Evolutionary conservation across 2,888 invertebrate genomes (phyloP).

Genomic region (Hermodice carunculata): DNA sequence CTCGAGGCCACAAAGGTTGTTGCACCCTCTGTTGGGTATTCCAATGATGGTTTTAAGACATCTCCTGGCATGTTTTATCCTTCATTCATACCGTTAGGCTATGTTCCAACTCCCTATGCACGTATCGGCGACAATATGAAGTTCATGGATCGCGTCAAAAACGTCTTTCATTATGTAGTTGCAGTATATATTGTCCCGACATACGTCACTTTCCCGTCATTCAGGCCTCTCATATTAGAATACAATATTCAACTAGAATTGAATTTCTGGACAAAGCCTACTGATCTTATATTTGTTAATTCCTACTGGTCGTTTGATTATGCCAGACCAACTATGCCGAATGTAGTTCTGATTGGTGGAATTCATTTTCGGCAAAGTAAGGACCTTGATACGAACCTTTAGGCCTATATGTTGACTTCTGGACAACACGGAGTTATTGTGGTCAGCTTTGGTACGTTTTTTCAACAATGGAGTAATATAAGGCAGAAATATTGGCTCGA

Average conservation of each 20-base stretch:
- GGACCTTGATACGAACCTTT: not conserved
- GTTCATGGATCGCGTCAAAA: constrained; percentile 8
- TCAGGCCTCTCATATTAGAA: too few species aligned
- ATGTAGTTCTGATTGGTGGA: constrained; percentile 12
- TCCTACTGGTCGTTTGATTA: constrained; percentile 9
- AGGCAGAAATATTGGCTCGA: constrained; percentile 7
- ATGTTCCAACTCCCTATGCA: constrained; percentile 3
- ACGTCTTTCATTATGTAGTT: not conserved
- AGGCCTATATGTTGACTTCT: constrained; percentile 7
- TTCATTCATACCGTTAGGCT: not conserved
- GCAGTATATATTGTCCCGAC: too few species aligned
- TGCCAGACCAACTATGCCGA: constrained; percentile 14
- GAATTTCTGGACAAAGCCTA: too few species aligned
- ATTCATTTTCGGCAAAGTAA: constrained; percentile 1
- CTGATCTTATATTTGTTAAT: constrained; percentile 10
- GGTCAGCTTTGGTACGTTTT: constrained; percentile 18
- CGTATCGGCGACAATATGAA: constrained; percentile 14
- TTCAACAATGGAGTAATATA: not conserved
- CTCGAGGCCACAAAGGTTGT: constrained; percentile 2
- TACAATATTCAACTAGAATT: too few species aligned
- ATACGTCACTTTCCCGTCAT: too few species aligned
- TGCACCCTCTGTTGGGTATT: constrained; percentile 2
- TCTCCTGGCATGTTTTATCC: constrained; percentile 1
- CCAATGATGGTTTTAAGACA: constrained; percentile 9
- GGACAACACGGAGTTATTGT: constrained; percentile 16